Evolutionary conservation across 2,113 vertebrate species (phyloP).

Genomic region (Pygoscelis antarcticus): DNA sequence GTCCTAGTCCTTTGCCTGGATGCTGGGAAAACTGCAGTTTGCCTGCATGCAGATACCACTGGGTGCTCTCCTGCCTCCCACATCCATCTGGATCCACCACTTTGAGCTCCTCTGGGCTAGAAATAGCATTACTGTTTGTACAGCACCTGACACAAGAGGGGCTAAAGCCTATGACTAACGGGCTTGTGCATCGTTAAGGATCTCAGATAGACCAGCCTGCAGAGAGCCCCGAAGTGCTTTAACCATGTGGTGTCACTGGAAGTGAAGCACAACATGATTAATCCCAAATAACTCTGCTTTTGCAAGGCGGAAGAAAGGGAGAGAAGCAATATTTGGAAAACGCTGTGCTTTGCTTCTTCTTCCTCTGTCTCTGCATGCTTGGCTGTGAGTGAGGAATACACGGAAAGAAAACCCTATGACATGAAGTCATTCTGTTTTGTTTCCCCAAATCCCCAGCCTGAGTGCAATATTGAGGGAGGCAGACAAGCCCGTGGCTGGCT

Average conservation of each 20-base stretch:
- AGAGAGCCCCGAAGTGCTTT: background rate
- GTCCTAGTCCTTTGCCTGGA: background rate
- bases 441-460: background rate
- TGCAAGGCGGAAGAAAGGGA: background rate
- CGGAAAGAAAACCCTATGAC: background rate
- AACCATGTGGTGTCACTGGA: background rate
- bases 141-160: background rate
- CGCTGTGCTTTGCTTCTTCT: accelerated
- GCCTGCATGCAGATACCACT: background rate
- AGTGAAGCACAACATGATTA: background rate
- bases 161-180: background rate
- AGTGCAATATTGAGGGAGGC: background rate
- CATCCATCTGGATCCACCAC: background rate
- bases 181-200: background rate
- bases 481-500: background rate
- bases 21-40: background rate
- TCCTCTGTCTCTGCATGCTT: background rate
- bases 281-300: background rate
- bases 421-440: background rate
- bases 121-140: background rate
- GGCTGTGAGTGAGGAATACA: background rate
- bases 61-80: background rate
- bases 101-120: background rate
- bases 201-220: background rate
- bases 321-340: background rate